These are phyloP conservation scores for Cyclopterus lumpus DNA, from an alignment of 2,797 vertebrate species.

Conservation along the genomic window DNA sequence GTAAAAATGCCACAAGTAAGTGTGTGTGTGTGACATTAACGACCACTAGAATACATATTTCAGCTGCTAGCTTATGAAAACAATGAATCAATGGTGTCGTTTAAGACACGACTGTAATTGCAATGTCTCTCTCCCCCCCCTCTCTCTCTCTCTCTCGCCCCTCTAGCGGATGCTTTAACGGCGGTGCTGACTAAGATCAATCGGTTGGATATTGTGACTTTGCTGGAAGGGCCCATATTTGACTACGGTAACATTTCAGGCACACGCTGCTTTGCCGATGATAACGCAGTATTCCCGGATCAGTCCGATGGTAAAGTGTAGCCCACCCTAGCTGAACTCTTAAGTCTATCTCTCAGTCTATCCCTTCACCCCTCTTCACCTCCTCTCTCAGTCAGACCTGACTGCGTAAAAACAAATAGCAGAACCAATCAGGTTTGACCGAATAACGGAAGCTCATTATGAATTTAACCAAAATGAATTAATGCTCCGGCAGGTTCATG, in stretches of 20 bases:
- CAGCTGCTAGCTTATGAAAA: not conserved
- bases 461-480: conserved; percentile 20
- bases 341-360: conserved; percentile 80
- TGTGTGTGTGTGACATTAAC: no score
- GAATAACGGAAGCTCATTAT: conserved; percentile 26
- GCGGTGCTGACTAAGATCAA: conserved; percentile 99
- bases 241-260: conserved; percentile 99
- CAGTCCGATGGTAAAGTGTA: conserved; percentile 96
- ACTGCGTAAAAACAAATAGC: conserved; percentile 61
- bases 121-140: not conserved
- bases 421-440: conserved; percentile 64
- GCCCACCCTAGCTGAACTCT: conserved; percentile 87
- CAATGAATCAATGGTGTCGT: not conserved
- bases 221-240: conserved; percentile 99
- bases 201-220: conserved; percentile 99
- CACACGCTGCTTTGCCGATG: conserved; percentile 99
- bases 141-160: conserved; percentile 60
- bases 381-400: conserved; percentile 74
- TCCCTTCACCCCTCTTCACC: conserved; percentile 82
- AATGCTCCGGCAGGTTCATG: conserved; percentile 36
- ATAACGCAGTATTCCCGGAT: conserved; percentile 97
- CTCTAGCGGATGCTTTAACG: conserved; percentile 97
- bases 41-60: not conserved
- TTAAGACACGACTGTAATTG: not conserved
- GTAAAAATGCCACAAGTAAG: conserved; percentile 99